These are phyloP conservation scores for Idaea straminata DNA, from an alignment of 2,888 invertebrate genomes.

Conservation along the genomic window DNA sequence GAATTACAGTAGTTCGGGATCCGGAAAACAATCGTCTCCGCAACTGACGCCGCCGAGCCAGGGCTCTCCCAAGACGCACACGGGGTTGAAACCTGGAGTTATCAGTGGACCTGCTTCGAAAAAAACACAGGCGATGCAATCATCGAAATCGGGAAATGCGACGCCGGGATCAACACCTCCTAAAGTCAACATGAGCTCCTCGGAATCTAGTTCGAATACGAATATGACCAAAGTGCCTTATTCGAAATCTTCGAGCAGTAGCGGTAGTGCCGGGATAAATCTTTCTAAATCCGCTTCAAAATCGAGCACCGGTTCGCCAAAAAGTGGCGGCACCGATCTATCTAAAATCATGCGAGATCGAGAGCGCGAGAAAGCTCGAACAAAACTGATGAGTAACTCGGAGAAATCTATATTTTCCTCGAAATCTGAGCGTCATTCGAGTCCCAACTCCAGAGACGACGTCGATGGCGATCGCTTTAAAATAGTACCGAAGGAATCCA, in stretches of 20 bases:
- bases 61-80: slow-evolving; percentile 89
- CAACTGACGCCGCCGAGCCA: slow-evolving; percentile 76
- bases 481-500: slow-evolving; percentile 80
- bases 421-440: slow-evolving; percentile 83
- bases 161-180: slow-evolving; percentile 69
- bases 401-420: slow-evolving; percentile 84
- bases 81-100: slow-evolving; percentile 91
- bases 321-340: slow-evolving; percentile 80
- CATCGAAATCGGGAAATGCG: slow-evolving; percentile 63
- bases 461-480: slow-evolving; percentile 84
- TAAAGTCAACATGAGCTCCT: slow-evolving; percentile 64
- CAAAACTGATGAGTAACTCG: slow-evolving; percentile 78
- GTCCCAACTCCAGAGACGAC: slow-evolving; percentile 84
- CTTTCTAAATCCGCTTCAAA: slow-evolving; percentile 72
- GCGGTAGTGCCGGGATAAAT: slow-evolving; percentile 66
- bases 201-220: slow-evolving; percentile 51
- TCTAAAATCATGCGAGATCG: slow-evolving; percentile 79
- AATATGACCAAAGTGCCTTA: slow-evolving; percentile 72
- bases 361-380: slow-evolving; percentile 80
- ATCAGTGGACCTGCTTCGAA: slow-evolving; percentile 93
- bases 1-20: slow-evolving; percentile 67
- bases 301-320: slow-evolving; percentile 81
- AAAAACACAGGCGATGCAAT: slow-evolving; percentile 84
- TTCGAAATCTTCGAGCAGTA: slow-evolving; percentile 66
- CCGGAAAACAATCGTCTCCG: slow-evolving; percentile 70